Evolutionary conservation across 2,113 vertebrate species (phyloP).

Genomic region (Helogale parvula): DNA sequence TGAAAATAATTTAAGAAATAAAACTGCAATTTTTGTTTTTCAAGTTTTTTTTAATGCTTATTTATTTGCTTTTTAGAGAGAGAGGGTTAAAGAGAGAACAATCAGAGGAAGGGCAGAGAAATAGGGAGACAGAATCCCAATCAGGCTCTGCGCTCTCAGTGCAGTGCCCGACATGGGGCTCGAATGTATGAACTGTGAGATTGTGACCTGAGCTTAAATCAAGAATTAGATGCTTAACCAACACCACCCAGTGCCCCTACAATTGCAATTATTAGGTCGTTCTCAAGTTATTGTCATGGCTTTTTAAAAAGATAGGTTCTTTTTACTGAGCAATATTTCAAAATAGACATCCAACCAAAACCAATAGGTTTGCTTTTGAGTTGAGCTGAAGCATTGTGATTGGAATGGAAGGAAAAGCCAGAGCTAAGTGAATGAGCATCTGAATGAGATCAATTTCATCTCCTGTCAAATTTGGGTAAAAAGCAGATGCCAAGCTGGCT

Average conservation of each 20-base stretch:
- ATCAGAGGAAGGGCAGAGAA: no score
- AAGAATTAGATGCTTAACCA: no score
- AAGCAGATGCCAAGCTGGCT: background rate
- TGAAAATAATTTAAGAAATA: constrained; percentile 9
- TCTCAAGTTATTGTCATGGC: constrained; percentile 3
- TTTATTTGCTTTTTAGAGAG: no score
- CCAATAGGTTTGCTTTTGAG: constrained; percentile 9
- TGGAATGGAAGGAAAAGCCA: background rate
- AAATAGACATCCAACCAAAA: constrained; percentile 21
- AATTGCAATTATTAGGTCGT: background rate
- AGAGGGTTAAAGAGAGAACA: no score
- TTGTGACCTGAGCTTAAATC: no score
- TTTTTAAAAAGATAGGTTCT: background rate
- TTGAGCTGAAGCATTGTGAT: background rate
- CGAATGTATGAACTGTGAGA: no score
- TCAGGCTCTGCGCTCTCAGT: no score
- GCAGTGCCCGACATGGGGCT: no score
- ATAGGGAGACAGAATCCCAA: no score
- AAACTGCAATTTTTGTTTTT: background rate
- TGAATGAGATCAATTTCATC: background rate
- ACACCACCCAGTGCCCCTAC: background rate
- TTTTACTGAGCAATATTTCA: constrained; percentile 40
- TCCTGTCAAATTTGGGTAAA: background rate
- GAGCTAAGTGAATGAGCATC: background rate
- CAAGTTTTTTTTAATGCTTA: no score